phyloP scores from a whole-genome alignment of 2,113 vertebrate species.

The Podocnemis expansa region DNA sequence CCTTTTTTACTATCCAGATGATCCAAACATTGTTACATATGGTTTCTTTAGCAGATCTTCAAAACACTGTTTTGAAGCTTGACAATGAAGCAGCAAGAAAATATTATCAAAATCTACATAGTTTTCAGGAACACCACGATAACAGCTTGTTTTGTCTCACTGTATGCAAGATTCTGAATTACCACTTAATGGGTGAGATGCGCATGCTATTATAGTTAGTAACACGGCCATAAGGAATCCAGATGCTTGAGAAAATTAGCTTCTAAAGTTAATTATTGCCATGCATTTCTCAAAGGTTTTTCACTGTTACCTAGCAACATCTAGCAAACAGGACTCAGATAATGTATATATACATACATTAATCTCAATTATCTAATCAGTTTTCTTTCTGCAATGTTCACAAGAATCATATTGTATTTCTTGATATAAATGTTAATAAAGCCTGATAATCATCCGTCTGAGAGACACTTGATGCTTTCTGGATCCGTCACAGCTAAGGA shows the following conservation, averaged over 20 bases:
- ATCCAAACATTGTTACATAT: constrained; percentile 51
- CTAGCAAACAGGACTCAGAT: not conserved
- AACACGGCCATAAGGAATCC: not conserved
- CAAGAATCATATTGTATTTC: not conserved
- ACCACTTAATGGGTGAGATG: constrained; percentile 28
- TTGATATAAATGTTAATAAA: not conserved
- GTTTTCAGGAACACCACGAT: constrained; percentile 29
- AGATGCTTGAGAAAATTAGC: constrained; percentile 13
- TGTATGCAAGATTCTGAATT: constrained; percentile 12
- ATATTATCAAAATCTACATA: constrained; percentile 46
- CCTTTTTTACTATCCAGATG: constrained; percentile 15
- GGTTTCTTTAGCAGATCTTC: constrained; percentile 12
- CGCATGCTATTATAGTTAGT: not conserved
- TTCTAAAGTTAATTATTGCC: not conserved
- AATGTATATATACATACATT: not conserved
- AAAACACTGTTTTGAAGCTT: constrained; percentile 22
- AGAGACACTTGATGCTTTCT: not conserved
- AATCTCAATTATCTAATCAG: not conserved
- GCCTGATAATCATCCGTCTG: not conserved
- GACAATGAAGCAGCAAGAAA: not conserved
- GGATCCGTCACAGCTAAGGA: constrained; percentile 43
- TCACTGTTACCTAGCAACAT: not conserved
- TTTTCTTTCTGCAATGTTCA: not conserved
- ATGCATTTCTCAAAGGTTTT: not conserved
- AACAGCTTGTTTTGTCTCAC: constrained; percentile 6